A percentile compares a stretch with the other conserved stretches of the same genome.
Conservation (phyloP, 2,888 invertebrate genomes). For the Merodon equestris region DNA sequence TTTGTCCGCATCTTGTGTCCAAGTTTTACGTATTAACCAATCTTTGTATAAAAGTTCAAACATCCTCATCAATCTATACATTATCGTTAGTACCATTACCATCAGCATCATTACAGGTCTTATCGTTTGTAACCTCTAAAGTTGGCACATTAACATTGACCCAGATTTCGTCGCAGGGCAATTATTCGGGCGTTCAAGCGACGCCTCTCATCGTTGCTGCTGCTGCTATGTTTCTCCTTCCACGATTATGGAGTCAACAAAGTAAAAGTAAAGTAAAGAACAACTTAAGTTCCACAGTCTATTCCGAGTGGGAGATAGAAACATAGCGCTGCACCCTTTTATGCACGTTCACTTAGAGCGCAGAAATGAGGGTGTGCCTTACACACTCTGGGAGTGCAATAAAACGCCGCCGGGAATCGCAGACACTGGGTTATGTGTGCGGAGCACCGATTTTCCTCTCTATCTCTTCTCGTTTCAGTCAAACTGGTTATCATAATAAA, state of each 20-base stretch:
- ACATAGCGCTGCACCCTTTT: neutral
- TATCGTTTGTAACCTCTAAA: constrained; percentile 25
- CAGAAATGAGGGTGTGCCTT: neutral
- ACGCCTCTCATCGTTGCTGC: too few relatives aligned
- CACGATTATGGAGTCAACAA: constrained; percentile 1
- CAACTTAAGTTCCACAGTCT: neutral
- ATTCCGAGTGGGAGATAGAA: neutral
- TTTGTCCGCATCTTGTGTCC: constrained; percentile 25
- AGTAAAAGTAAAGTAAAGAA: too few relatives aligned
- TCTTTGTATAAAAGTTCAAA: constrained; percentile 15
- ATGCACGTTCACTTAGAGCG: constrained; percentile 12
- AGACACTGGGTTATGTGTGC: neutral
- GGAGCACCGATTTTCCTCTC: too few relatives aligned
- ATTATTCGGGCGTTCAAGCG: constrained; percentile 4
- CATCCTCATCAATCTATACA: constrained; percentile 6
- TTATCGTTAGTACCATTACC: constrained; percentile 1
- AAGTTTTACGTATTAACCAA: neutral
- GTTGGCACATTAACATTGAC: constrained; percentile 59
- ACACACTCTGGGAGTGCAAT: constrained; percentile 1
- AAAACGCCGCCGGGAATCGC: neutral
- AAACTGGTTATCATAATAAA: neutral
- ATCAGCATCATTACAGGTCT: constrained; percentile 13
- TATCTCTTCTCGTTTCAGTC: too few relatives aligned
- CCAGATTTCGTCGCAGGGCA: constrained; percentile 27
- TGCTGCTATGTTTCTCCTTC: constrained; percentile 27